Conservation (phyloP, 2,113 vertebrate genomes). For the Gracilinanus agilis region DNA sequence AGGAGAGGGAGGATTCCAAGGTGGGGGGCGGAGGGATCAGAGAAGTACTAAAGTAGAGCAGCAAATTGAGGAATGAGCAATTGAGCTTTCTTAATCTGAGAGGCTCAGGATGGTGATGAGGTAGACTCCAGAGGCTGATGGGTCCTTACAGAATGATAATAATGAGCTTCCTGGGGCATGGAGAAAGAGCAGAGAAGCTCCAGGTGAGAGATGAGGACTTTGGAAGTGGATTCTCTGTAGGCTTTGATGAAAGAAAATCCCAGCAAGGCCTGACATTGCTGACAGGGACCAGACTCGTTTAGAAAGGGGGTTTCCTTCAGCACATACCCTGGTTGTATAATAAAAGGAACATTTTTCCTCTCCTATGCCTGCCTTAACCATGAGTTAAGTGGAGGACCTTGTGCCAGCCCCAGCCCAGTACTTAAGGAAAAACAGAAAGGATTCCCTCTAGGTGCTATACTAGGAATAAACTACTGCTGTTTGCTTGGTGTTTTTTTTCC, state of each 20-base stretch:
- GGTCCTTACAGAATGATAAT: not conserved
- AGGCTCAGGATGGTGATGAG: no score
- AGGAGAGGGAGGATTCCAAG: not conserved
- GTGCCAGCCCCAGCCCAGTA: not conserved
- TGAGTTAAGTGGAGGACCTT: not conserved
- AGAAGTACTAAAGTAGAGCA: no score
- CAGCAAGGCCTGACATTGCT: not conserved
- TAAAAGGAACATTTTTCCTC: not conserved
- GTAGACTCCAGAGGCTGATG: not conserved
- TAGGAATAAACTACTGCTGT: not conserved
- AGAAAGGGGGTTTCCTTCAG: not conserved
- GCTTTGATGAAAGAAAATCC: not conserved
- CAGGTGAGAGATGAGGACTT: not conserved
- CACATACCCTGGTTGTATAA: not conserved
- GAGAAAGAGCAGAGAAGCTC: not conserved
- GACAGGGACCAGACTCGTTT: not conserved
- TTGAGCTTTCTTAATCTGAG: not conserved
- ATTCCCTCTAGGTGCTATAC: not conserved
- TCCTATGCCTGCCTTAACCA: not conserved
- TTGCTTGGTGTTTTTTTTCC: not conserved
- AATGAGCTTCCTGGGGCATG: not conserved
- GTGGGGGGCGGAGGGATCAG: not conserved
- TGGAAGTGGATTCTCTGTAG: not conserved
- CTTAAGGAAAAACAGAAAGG: not conserved
- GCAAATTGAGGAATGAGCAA: not conserved